Base-by-base conservation (phyloP, 2,113 vertebrate species). In the Passer montanus region DNA sequence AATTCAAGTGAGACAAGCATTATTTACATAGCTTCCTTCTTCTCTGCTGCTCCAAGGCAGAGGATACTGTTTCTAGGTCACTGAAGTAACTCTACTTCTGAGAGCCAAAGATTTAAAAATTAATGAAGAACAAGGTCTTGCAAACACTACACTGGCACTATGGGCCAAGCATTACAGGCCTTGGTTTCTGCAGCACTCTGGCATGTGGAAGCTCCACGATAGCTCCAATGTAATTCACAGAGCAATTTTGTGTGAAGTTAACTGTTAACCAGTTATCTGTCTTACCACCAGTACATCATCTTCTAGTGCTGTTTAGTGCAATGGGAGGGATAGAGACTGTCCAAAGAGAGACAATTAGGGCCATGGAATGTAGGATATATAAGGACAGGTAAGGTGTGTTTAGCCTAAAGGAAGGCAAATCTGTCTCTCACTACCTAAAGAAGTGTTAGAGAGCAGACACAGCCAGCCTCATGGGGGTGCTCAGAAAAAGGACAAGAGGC, bases 71-170 rank as follows among this genome's bases (percentile, higher is more conserved):
- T 91, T 85, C 76, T 82, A 87, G 66, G 49, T 90, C 79, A 81
- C 4, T 47, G 79, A 80, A 69, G 30, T 47, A 21, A 81, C 68
- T 70, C 19, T 43, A 27, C 31, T 94, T 96, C 69, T 35, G 27
- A 85, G 62, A 74, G 50, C 30, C 41, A 73, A 90, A 66, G 30
- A 69, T 33, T 86, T 86, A 21, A 93, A 93, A 55, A 90, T 81
- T 92, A 81, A 93, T 74, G 75, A 87, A 80, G 75, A 91, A 94
- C n/a, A 83, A 82, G 8, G 55, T 73, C 67, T 69, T 92, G 44
- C 30, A 91, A 80, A 14, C 19, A 53, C 37, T 77, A n/a, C 17
- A 72, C 21, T 24, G 21, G 56, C 33, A 35, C 33, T 56, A 22
- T 33, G 17, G 52, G 52, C 27, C 21, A 86, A 68, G 46, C 15